Evolutionary conservation across 1,140 invertebrate genomes (phyloP).

Genomic region (Potamilus streckersoni): DNA sequence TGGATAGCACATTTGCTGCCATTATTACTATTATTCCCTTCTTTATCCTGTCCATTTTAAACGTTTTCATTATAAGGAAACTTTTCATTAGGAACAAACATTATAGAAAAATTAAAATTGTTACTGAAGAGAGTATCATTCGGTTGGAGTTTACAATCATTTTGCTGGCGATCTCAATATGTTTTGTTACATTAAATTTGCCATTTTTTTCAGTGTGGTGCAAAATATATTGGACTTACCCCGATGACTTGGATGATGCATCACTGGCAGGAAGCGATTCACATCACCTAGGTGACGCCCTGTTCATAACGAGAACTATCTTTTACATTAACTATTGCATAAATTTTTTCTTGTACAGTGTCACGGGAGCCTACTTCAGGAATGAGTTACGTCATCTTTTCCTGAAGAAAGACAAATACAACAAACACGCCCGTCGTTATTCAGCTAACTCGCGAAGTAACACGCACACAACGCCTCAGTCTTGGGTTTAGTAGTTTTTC

Average conservation of each 20-base stretch:
- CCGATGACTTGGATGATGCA: neutral
- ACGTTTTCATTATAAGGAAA: constrained; percentile 52
- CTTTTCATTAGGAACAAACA: constrained; percentile 34
- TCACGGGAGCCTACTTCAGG: constrained; percentile 52
- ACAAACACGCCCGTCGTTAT: constrained; percentile 15
- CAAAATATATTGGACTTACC: constrained; percentile 25
- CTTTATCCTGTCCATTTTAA: constrained; percentile 50
- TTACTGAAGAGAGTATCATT: constrained; percentile 45
- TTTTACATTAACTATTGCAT: constrained; percentile 56
- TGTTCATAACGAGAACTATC: constrained; percentile 38
- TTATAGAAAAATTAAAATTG: constrained; percentile 27
- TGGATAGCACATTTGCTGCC: constrained; percentile 56
- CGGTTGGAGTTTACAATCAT: constrained; percentile 50
- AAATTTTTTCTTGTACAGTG: constrained; percentile 53
- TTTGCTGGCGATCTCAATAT: constrained; percentile 47
- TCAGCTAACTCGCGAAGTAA: constrained; percentile 14
- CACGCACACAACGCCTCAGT: constrained; percentile 18
- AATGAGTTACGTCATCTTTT: constrained; percentile 33
- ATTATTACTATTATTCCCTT: constrained; percentile 56
- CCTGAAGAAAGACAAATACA: neutral
- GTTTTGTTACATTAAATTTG: constrained; percentile 47
- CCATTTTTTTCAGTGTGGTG: constrained; percentile 55
- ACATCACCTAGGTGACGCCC: constrained; percentile 9
- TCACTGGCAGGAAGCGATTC: too few species aligned
- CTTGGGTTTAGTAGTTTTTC: constrained; percentile 20